Evolutionary conservation across 2,797 vertebrate species (phyloP), one percentile per base, ranked within the genome.

Genomic region (Clarias pachynema): DNA sequence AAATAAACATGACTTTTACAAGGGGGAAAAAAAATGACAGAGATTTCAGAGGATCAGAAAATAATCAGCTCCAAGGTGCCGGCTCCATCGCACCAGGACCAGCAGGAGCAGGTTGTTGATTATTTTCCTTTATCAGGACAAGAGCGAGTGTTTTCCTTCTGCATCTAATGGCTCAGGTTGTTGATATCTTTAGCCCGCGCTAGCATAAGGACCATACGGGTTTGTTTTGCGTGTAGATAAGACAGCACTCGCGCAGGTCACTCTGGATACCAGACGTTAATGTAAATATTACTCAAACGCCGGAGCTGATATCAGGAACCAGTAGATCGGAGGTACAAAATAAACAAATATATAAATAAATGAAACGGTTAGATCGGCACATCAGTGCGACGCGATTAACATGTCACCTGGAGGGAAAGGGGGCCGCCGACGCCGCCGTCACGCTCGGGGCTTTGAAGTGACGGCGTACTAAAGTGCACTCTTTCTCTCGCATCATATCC

Each of bases 401-500:
- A 62, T 29, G 72, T 81, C 69, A 74, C 53, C 70, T 63, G 79
- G 56, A 73, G 37, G 31, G 37, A 79, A 74, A 34, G 34, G 9
- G 18, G 2, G 57, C 44, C 68, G 59, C 81, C n/a, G 59, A 31
- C 70, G 44, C 37, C 4, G 44, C 81, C n/a, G 59, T 37, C 70
- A 34, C 37, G 26, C 82, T 82, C 66, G 24, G 53, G 63, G 81
- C 87, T 87, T 88, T 82, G 83, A 85, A 88, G 84, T 73, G 69
- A 86, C 70, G 80, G 63, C 62, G 74, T 53, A 66, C 44, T 15
- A 72, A 75, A 87, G 85, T 56, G 82, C 86, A 70, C 40, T 79
- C 49, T 68, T 90, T 93, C 91, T 92, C 87, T 82, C 85, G 89
- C 89, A 90, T 89, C 85, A 86, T 88, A 93, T 90, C 85, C 87